These are phyloP conservation scores for Sebastes oblongus DNA, from an alignment of 2,797 vertebrate genomes.

Conservation along the genomic window DNA sequence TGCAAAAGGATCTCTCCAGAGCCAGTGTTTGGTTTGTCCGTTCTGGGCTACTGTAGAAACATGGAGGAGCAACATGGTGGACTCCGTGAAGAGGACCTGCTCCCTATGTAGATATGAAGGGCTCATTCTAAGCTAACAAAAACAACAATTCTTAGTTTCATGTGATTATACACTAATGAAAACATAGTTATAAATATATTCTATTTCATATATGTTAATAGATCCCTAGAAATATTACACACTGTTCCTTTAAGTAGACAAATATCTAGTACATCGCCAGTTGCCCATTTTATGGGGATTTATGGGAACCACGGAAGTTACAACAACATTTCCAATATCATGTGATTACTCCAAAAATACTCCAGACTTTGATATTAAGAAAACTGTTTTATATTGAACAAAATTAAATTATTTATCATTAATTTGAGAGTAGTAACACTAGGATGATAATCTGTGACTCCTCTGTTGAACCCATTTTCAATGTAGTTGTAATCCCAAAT, in stretches of 20 bases:
- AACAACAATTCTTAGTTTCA: too few relatives aligned
- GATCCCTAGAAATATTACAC: too few relatives aligned
- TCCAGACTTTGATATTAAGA: too few relatives aligned
- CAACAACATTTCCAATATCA: not conserved
- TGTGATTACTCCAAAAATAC: not conserved
- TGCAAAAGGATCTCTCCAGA: fast-evolving
- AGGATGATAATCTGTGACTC: not conserved
- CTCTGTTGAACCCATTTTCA: not conserved
- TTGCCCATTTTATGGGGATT: not conserved
- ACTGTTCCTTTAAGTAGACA: not conserved
- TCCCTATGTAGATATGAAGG: too few relatives aligned
- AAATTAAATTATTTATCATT: not conserved
- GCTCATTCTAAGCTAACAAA: too few relatives aligned
- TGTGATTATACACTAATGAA: too few relatives aligned
- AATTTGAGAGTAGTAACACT: not conserved
- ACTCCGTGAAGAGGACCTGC: fast-evolving
- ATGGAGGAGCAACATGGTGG: too few relatives aligned
- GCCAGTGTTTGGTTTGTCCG: too few relatives aligned
- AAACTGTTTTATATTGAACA: not conserved
- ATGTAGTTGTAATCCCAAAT: not conserved
- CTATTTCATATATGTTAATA: fast-evolving
- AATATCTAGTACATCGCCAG: not conserved
- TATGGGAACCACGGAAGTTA: not conserved
- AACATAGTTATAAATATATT: too few relatives aligned
- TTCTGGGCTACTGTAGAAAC: too few relatives aligned